Evolutionary conservation across 2,113 vertebrate species (phyloP).

Genomic region (Porphyrio hochstetteri): DNA sequence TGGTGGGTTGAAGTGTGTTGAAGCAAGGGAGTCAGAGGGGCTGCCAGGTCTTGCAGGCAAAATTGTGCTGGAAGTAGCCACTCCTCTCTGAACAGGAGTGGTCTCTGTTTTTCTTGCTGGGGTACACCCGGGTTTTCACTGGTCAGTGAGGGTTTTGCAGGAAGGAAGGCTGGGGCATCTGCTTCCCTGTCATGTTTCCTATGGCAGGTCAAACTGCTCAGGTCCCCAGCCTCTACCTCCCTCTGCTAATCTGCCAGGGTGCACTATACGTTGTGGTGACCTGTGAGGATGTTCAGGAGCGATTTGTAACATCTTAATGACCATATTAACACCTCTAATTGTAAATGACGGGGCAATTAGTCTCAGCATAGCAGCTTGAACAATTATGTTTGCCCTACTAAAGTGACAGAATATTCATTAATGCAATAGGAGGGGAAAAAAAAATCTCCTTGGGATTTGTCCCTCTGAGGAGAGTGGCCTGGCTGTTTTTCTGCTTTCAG

Average conservation of each 20-base stretch:
- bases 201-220: background rate
- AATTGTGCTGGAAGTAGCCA: background rate
- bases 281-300: background rate
- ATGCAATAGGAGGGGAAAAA: background rate
- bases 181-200: background rate
- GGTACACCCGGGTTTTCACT: background rate
- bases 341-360: conserved; percentile 40
- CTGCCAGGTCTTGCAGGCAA: background rate
- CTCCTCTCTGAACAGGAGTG: background rate
- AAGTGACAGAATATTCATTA: conserved; percentile 50
- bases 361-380: conserved; percentile 2
- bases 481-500: background rate
- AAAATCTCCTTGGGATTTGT: background rate
- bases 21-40: fast-evolving
- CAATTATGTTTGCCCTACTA: conserved; percentile 1
- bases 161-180: background rate
- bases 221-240: background rate
- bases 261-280: background rate
- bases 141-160: fast-evolving
- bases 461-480: background rate
- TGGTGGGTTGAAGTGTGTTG: background rate
- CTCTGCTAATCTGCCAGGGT: background rate
- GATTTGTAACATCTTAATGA: background rate
- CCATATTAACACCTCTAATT: conserved; percentile 25
- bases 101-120: background rate